Evolutionary conservation across 2,113 vertebrate species (phyloP).

Genomic region (Periophthalmodon schlosseri): DNA sequence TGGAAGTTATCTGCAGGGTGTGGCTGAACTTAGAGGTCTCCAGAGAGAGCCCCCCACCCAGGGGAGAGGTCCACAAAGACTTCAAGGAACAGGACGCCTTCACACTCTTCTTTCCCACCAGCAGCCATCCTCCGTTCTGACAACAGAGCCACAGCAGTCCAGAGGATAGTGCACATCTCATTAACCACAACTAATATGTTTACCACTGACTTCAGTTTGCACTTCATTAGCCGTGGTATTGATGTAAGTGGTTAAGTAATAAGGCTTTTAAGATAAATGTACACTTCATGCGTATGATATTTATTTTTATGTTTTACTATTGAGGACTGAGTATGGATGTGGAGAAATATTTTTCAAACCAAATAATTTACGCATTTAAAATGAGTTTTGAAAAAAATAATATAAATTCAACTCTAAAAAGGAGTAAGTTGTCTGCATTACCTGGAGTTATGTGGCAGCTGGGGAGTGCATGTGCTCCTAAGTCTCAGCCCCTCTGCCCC

Average conservation of each 20-base stretch:
- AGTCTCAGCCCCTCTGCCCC: conserved; percentile 74
- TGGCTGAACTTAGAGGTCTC: conserved; percentile 73
- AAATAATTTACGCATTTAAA: too few species aligned
- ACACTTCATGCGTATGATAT: too few species aligned
- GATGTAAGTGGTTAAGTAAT: not conserved
- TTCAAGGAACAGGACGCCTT: conserved; percentile 76
- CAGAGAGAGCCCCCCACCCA: conserved; percentile 76
- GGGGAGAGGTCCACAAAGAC: conserved; percentile 78
- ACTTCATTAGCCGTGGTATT: not conserved
- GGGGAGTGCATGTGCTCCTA: conserved; percentile 78
- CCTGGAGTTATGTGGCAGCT: conserved; percentile 80
- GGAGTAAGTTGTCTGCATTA: conserved; percentile 21
- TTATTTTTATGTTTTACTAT: too few species aligned
- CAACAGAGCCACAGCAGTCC: not conserved
- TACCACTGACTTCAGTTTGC: not conserved
- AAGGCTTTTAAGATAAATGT: not conserved
- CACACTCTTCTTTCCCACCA: conserved; percentile 71
- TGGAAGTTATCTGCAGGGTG: conserved; percentile 75
- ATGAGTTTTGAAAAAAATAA: not conserved
- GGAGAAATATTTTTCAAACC: too few species aligned
- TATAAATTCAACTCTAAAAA: not conserved
- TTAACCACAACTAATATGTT: not conserved
- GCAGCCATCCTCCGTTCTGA: conserved; percentile 75
- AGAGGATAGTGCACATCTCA: not conserved
- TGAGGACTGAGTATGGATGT: too few species aligned